phyloP scores from a whole-genome alignment of 2,113 vertebrate genomes.

The Odocoileus virginianus region DNA sequence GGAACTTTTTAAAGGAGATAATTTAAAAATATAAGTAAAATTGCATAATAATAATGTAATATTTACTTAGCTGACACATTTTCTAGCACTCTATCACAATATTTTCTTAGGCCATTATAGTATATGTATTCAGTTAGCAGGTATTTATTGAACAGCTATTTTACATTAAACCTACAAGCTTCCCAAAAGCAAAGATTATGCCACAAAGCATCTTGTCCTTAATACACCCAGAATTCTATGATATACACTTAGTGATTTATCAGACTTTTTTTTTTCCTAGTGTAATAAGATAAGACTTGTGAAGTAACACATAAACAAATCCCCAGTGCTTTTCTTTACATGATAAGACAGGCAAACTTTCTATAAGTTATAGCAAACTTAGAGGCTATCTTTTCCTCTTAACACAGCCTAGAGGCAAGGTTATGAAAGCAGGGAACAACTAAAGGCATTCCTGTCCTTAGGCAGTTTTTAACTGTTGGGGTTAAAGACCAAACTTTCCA shows the following conservation, averaged over 20 bases:
- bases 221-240: background rate
- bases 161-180: background rate
- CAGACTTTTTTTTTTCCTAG: background rate
- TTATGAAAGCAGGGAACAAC: background rate
- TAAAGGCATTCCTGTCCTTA: slow-evolving; percentile 13
- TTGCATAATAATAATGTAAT: background rate
- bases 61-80: background rate
- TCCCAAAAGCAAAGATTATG: background rate
- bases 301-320: background rate
- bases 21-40: background rate
- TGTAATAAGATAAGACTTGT: background rate
- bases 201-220: background rate
- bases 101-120: background rate
- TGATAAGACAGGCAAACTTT: background rate
- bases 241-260: background rate
- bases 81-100: background rate
- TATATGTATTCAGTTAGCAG: background rate
- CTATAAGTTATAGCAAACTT: background rate
- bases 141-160: background rate
- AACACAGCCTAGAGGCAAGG: background rate
- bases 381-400: background rate
- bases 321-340: background rate
- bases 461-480: background rate
- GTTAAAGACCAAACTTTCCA: background rate
- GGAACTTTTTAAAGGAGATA: background rate